These are phyloP conservation scores for Amorpha juglandis DNA, from an alignment of 2,888 invertebrate species.

Conservation along the genomic window DNA sequence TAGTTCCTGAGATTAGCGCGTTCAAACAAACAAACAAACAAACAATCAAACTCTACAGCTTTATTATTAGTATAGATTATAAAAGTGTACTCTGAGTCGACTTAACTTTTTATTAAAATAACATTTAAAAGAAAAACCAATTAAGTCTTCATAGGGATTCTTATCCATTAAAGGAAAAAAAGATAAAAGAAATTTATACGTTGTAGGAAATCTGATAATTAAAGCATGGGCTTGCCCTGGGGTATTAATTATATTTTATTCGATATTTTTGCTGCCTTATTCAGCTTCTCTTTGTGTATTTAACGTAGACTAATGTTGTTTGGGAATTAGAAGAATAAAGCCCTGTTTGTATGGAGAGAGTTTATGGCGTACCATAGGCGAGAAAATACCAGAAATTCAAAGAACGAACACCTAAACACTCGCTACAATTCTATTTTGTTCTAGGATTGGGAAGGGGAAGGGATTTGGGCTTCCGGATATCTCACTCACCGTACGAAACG, in stretches of 20 bases:
- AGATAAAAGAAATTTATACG: conserved; percentile 38
- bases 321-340: background rate
- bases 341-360: no score
- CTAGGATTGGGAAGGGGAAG: no score
- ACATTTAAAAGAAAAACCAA: conserved; percentile 36
- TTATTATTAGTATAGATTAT: background rate
- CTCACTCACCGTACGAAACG: no score
- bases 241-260: conserved; percentile 28
- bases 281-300: conserved; percentile 12
- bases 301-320: background rate
- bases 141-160: conserved; percentile 43
- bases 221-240: conserved; percentile 31
- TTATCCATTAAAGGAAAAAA: conserved; percentile 38
- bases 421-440: no score
- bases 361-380: no score
- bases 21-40: no score
- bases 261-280: conserved; percentile 11
- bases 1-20: no score
- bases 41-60: no score
- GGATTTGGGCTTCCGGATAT: no score
- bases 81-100: conserved; percentile 9
- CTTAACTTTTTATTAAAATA: conserved; percentile 28
- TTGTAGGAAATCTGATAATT: conserved; percentile 41
- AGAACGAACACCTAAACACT: no score
- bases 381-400: no score